Base-by-base conservation (phyloP, 2,113 vertebrate species). In the Percopsis transmontana region DNA sequence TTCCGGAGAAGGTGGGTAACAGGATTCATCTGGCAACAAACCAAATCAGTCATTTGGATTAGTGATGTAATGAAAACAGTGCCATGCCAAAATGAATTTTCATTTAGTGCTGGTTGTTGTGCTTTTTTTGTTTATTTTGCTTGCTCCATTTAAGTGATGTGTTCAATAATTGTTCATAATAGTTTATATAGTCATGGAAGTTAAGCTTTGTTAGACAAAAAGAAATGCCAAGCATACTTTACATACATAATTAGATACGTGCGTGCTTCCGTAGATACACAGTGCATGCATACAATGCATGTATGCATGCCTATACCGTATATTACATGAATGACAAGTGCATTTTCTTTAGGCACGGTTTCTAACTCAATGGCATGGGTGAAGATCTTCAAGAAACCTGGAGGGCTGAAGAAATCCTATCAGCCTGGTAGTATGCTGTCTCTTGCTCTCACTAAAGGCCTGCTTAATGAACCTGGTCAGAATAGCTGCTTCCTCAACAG, bases 401-500 rank as follows among this genome's bases (percentile, higher is more conserved):
- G 94, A 52, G 91, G 94, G 80, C 91, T 98, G 73, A 94, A 95
- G 74, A 98, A 95, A 85, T 93, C 93, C 47, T 99, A 98, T 82
- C 97, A 97, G 59, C 95, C 97, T 24, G 97, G 97, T 76, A 98
- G 97, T 70, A 93, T 98, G 91, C 84, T 99, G 41, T 98, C 97
- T 0, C 84, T 99, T 6, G 97, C 96, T 0, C 96, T 97, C 63
- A 98, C 96, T 70, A 97, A 98, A 88, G 97, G 97, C 79, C 90
- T 99, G 40, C 89, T 98, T 58, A 99, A 99, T 19, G 96, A 98
- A 73, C 97, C 97, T 0, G 97, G 97, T 14, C 97, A 99, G 82
- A 99, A 99, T 81, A 99, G 94, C 89, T 99, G 97, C 89, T 99
- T 99, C 83, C 94, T 99, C n/a, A 99, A 99, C 82, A 99, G 97